Evolutionary conservation across 2,888 invertebrate species (phyloP).

Genomic region (Parnassius glacialis): DNA sequence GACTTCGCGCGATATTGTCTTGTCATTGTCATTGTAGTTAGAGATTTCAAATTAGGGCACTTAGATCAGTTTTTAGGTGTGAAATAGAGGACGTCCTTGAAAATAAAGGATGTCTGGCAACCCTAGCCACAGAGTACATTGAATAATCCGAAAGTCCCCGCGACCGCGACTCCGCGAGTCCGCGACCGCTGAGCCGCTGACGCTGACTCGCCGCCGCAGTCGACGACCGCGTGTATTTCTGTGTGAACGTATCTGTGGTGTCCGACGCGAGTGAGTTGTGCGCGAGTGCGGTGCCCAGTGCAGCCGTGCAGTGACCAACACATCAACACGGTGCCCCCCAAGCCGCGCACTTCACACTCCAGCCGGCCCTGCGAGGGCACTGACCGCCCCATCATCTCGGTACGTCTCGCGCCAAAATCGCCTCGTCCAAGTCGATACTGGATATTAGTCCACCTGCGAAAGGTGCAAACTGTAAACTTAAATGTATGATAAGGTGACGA

Average conservation of each 20-base stretch:
- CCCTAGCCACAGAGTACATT: no score
- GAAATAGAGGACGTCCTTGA: no score
- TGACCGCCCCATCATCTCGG: constrained; percentile 57
- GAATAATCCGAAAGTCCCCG: not conserved
- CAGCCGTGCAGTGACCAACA: constrained; percentile 6
- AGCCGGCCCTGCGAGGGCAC: constrained; percentile 44
- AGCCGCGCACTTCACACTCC: constrained; percentile 28
- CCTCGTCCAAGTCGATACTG: not conserved
- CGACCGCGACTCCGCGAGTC: not conserved
- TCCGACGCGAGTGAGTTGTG: constrained; percentile 13
- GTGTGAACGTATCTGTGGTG: constrained; percentile 20
- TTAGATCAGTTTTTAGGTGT: no score
- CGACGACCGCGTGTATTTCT: constrained; percentile 11
- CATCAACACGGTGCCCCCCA: constrained; percentile 7
- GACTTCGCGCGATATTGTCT: no score
- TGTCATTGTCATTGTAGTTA: no score
- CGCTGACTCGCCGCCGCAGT: constrained; percentile 19
- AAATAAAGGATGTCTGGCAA: no score
- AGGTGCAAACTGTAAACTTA: no score
- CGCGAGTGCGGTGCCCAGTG: constrained; percentile 15
- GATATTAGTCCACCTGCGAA: no score
- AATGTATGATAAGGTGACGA: no score
- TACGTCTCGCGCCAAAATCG: constrained; percentile 15
- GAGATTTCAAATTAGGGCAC: no score
- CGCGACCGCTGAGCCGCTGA: not conserved